Percentiles rank a stretch among this genome's conserved stretches.
These are phyloP conservation scores for Oscheius sp. DNA, from an alignment of 2,888 invertebrate species.

Conservation along the genomic window DNA sequence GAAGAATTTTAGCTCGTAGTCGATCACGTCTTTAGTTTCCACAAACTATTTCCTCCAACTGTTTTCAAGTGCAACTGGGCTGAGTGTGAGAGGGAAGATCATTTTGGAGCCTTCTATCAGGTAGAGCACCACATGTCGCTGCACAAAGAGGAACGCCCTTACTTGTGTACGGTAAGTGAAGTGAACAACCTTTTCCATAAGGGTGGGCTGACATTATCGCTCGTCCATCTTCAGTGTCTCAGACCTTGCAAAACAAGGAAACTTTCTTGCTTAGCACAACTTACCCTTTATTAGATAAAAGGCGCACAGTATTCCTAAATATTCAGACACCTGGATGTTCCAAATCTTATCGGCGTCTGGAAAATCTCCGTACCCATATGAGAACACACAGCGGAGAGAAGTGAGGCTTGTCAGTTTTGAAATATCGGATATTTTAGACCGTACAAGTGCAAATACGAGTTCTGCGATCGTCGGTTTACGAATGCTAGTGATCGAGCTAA, in stretches of 20 bases:
- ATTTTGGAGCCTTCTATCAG: constrained; percentile 24
- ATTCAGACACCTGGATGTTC: constrained; percentile 92
- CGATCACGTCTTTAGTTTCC: constrained; percentile 14
- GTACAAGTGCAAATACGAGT: constrained; percentile 87
- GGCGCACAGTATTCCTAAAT: neutral
- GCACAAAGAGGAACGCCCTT: constrained; percentile 20
- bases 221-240: too few relatives aligned
- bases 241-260: too few relatives aligned
- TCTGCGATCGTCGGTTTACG: constrained; percentile 96
- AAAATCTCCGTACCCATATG: constrained; percentile 95
- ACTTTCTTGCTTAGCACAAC: too few relatives aligned
- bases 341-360: constrained; percentile 94
- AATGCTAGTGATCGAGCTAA: constrained; percentile 98
- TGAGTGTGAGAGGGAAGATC: constrained; percentile 19
- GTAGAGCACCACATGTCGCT: constrained; percentile 18
- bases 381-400: constrained; percentile 96
- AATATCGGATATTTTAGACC: constrained; percentile 15
- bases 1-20: constrained; percentile 5
- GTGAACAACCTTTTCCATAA: neutral
- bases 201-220: too few relatives aligned
- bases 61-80: constrained; percentile 21
- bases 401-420: constrained; percentile 78
- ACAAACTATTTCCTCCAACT: constrained; percentile 6
- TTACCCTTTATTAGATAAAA: too few relatives aligned
- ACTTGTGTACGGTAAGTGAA: constrained; percentile 5